Percentiles rank a stretch among this genome's conserved stretches.
Conservation (phyloP, 2,113 vertebrate species). For the Tor tambroides region DNA sequence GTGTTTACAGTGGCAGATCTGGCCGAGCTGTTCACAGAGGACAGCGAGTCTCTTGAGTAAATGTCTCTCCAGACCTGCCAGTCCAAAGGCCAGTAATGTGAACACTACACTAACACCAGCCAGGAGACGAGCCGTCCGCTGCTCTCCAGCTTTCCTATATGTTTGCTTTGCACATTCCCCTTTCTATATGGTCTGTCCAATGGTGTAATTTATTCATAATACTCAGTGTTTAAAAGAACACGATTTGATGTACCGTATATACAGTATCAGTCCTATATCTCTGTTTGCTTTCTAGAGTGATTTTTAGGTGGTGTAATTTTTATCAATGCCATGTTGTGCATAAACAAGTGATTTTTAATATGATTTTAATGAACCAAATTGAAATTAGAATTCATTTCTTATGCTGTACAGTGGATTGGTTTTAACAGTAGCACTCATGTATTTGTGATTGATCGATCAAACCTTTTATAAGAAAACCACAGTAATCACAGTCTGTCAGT, state of each 20-base stretch:
- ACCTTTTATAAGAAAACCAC: neutral
- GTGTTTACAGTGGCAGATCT: slow-evolving; percentile 94
- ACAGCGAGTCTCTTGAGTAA: slow-evolving; percentile 86
- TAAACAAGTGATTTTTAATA: neutral
- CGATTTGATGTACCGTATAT: neutral
- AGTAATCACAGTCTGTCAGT: neutral
- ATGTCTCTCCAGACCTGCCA: neutral
- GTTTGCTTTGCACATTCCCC: slow-evolving; percentile 65
- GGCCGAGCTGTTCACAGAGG: slow-evolving; percentile 93
- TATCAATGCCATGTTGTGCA: slow-evolving; percentile 3
- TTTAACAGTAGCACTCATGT: slow-evolving; percentile 7
- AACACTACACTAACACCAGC: slow-evolving; percentile 20
- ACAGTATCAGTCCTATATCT: neutral
- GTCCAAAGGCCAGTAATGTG: slow-evolving; percentile 24
- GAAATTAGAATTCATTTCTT: slow-evolving; percentile 21
- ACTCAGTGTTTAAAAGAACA: neutral
- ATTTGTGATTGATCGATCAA: neutral
- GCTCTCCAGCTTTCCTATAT: neutral
- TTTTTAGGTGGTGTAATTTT: slow-evolving; percentile 41
- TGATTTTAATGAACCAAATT: neutral
- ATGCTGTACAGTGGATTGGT: slow-evolving; percentile 19
- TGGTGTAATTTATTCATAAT: slow-evolving; percentile 35
- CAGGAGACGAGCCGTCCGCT: slow-evolving; percentile 10
- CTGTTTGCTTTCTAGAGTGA: slow-evolving; percentile 43
- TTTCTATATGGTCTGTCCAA: slow-evolving; percentile 57